These are phyloP conservation scores for Aspiorhynchus laticeps DNA, from an alignment of 2,113 vertebrate genomes.

Conservation along the genomic window DNA sequence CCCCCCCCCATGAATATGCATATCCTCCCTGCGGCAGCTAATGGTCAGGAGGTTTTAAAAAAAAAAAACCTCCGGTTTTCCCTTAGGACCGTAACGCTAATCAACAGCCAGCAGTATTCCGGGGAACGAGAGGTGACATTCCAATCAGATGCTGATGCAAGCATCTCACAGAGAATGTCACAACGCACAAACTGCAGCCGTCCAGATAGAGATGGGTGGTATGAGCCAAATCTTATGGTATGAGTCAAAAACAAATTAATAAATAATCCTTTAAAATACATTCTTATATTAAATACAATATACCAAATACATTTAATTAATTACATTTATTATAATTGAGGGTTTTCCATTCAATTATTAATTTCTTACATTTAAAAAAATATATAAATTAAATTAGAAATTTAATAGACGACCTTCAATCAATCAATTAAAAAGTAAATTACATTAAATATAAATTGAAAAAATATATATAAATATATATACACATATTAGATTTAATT, in stretches of 20 bases:
- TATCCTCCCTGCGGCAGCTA: constrained; percentile 67
- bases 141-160: constrained; percentile 2
- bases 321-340: too few relatives aligned
- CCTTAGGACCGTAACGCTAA: constrained; percentile 60
- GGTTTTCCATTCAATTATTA: too few relatives aligned
- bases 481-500: too few relatives aligned
- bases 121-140: constrained; percentile 5
- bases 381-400: too few relatives aligned
- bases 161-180: background rate
- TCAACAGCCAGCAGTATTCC: constrained; percentile 54
- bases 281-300: background rate
- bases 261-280: background rate
- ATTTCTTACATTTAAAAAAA: too few relatives aligned
- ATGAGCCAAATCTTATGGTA: background rate
- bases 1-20: constrained; percentile 76
- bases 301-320: too few relatives aligned
- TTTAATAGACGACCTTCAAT: too few relatives aligned
- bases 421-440: too few relatives aligned
- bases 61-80: too few relatives aligned
- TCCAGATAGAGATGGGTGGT: constrained; percentile 1
- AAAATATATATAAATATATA: too few relatives aligned
- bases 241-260: background rate
- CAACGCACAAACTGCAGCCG: background rate
- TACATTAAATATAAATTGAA: too few relatives aligned
- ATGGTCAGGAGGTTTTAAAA: constrained; percentile 69